phyloP scores from a whole-genome alignment of 2,797 vertebrate genomes.

The Myripristis jacobus region DNA sequence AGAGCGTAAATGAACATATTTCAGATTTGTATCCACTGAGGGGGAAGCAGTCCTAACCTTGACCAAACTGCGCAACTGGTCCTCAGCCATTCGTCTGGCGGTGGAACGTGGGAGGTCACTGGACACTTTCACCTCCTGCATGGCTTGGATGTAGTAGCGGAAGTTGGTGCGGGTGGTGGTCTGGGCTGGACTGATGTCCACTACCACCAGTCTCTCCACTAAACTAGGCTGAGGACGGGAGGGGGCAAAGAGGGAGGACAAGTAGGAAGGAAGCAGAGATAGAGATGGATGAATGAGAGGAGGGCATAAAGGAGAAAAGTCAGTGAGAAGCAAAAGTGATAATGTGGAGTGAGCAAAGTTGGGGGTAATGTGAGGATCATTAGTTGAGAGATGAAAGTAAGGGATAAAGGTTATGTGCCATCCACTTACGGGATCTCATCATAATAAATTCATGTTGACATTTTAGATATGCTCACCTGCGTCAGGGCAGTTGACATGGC shows the following conservation, averaged over 20 bases:
- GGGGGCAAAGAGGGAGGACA: background rate
- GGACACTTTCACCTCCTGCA: conserved; percentile 88
- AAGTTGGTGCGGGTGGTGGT: conserved; percentile 79
- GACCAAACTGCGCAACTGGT: conserved; percentile 85
- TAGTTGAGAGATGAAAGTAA: background rate
- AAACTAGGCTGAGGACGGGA: conserved; percentile 83
- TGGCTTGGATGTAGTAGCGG: conserved; percentile 86
- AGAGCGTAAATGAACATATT: background rate
- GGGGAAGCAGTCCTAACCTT: conserved; percentile 79
- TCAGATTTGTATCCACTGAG: background rate
- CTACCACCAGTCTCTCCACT: conserved; percentile 90
- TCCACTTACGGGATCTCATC: background rate
- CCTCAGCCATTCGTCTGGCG: conserved; percentile 89
- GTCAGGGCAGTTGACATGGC: conserved; percentile 92
- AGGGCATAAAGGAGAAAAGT: background rate
- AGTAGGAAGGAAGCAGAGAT: background rate
- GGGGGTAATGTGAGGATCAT: background rate
- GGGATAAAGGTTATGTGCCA: conserved; percentile 6
- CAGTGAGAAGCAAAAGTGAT: background rate
- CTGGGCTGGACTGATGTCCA: conserved; percentile 90
- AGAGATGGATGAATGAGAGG: background rate
- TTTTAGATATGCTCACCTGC: conserved; percentile 78
- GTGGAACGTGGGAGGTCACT: conserved; percentile 86
- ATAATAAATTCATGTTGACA: conserved; percentile 35
- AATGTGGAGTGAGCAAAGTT: conserved; percentile 9